Evolutionary conservation across 2,888 invertebrate genomes (phyloP).

Genomic region (Tachina grossa): DNA sequence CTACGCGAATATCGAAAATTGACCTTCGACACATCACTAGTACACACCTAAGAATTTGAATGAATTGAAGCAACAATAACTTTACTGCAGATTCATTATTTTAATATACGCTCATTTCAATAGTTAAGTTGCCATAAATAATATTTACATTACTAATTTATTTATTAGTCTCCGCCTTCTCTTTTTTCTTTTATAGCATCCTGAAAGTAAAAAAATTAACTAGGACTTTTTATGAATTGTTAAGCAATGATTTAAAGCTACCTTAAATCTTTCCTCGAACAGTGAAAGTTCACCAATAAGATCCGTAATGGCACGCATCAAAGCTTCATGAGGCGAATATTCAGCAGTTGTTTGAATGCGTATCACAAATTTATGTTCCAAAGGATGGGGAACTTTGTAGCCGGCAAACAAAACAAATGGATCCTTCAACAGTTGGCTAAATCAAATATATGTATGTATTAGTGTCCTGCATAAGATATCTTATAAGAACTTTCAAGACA

Average conservation of each 20-base stretch:
- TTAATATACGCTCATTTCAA: no score
- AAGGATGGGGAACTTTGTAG: conserved; percentile 98
- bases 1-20: no score
- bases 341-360: conserved; percentile 98
- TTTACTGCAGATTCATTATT: no score
- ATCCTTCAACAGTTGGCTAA: conserved; percentile 97
- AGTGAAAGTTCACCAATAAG: conserved; percentile 97
- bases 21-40: no score
- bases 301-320: conserved; percentile 99
- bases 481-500: no score
- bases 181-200: conserved; percentile 95
- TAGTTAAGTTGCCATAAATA: background rate
- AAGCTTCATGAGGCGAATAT: conserved; percentile 98
- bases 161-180: conserved; percentile 89
- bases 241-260: conserved; percentile 53
- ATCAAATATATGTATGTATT: background rate
- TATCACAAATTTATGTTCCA: conserved; percentile 98
- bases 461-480: no score
- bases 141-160: background rate
- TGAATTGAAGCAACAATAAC: no score
- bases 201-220: conserved; percentile 82
- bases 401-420: conserved; percentile 99
- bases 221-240: no score
- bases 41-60: no score
- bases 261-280: conserved; percentile 97